Base-by-base conservation (phyloP, 2,797 vertebrate species). In the Phoeniculus purpureus region DNA sequence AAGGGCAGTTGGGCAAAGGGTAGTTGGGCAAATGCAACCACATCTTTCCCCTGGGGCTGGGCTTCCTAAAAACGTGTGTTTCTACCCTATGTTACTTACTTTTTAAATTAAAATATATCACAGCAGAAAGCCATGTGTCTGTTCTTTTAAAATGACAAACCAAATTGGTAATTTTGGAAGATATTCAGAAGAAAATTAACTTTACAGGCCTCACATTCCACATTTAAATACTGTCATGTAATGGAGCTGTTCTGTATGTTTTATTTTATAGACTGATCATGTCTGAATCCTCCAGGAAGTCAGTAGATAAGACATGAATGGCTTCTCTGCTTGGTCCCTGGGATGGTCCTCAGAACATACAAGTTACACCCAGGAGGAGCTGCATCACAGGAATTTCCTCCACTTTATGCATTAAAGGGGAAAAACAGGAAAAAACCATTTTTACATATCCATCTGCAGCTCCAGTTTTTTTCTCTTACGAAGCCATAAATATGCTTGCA, bases 401-500 rank as follows among this genome's bases (percentile, higher is more conserved):
- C 18, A 26, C 10, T 58, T 82, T 43, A 21, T 11, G 8, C 37
- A 62, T 43, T 58, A 72, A 65, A 70, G 23, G 64, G 72, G 32
- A 10, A 55, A 67, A 37, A 40, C 6, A 43, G 26, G 20, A 85
- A 86, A 90, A 9, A 76, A 34, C 5, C 14, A 19, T 80, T 85
- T 37, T 60, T 56, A 47, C 10, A 61, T 55, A 66, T 73, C 92
- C 19, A 55, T 83, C 66, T 75, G 66, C 45, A 89, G 43, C 31
- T 66, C 20, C 40, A 58, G 45, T 18, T 78, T 93, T 93, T 86
- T 85, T 89, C 31, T 79, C 29, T 88, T 67, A 26, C 89, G 56
- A 88, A 86, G 74, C 86, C 90, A 91, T 48, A 91, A 81, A 86
- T 60, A 62, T 20, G 31, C 14, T 76, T 87, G 78, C 56, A 88